These are phyloP conservation scores for Danaus melanippus DNA, from an alignment of 1,140 invertebrate genomes.

Conservation along the genomic window DNA sequence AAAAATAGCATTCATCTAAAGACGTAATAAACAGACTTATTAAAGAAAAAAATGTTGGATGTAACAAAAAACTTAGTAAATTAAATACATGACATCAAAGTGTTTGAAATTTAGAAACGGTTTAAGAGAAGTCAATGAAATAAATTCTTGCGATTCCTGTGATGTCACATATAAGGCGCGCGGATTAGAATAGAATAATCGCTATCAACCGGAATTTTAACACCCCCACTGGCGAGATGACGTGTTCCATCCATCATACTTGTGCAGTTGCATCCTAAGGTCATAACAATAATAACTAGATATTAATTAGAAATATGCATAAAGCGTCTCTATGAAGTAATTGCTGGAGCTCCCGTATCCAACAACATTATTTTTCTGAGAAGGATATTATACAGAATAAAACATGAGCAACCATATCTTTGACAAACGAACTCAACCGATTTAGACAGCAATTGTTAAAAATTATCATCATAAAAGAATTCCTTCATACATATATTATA, in stretches of 20 bases:
- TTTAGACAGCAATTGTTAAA: slow-evolving; percentile 1
- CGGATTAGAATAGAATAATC: slow-evolving; percentile 5
- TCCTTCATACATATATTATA: neutral
- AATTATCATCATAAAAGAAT: slow-evolving; percentile 6
- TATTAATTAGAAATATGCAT: no score
- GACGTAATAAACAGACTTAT: neutral
- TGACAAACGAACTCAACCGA: neutral
- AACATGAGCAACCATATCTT: no score
- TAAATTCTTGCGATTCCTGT: no score
- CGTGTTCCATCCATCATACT: slow-evolving; percentile 16
- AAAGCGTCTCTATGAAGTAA: no score
- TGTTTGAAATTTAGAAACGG: no score
- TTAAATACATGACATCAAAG: no score
- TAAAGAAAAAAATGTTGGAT: neutral
- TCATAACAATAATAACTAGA: slow-evolving; percentile 3
- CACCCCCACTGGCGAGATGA: slow-evolving; percentile 12
- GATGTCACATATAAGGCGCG: no score
- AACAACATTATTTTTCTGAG: no score
- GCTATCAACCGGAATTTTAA: slow-evolving; percentile 7
- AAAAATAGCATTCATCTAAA: neutral
- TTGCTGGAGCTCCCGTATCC: no score
- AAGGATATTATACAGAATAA: no score
- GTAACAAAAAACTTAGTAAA: no score
- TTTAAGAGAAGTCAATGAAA: no score
- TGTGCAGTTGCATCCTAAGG: slow-evolving; percentile 10